Conservation (phyloP, 2,113 vertebrate genomes). For the Neofelis nebulosa region DNA sequence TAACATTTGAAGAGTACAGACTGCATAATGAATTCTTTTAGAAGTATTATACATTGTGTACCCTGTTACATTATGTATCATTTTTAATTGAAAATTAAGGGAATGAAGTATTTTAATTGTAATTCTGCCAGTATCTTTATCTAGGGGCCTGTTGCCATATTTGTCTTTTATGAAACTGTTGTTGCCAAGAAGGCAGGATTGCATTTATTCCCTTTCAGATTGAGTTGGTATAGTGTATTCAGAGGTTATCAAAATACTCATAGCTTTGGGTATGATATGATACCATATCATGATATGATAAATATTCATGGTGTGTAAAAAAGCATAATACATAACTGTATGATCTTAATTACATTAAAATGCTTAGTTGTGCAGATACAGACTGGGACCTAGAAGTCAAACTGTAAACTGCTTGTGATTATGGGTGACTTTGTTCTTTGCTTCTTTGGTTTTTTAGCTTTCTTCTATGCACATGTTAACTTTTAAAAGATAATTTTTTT, state of each 20-base stretch:
- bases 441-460: constrained; percentile 41
- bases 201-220: background rate
- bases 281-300: constrained; percentile 11
- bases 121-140: constrained; percentile 42
- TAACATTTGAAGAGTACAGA: background rate
- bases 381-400: background rate
- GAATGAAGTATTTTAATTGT: constrained; percentile 37
- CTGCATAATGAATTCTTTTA: background rate
- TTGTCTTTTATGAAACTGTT: constrained; percentile 1
- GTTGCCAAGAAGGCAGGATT: constrained; percentile 3
- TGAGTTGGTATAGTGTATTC: constrained; percentile 25
- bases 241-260: constrained; percentile 30
- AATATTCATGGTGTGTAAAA: constrained; percentile 41
- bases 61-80: background rate
- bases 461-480: constrained; percentile 53
- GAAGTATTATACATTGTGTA: background rate
- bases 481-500: constrained; percentile 43
- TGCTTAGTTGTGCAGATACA: background rate
- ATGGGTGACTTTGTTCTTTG: constrained; percentile 37
- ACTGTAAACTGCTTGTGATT: constrained; percentile 31
- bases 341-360: background rate
- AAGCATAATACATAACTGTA: constrained; percentile 9
- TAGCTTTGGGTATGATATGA: constrained; percentile 5
- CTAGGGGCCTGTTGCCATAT: constrained; percentile 49
- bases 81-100: constrained; percentile 48